Conservation (phyloP, 1,140 invertebrate genomes). For the Trissolcus basalis region DNA sequence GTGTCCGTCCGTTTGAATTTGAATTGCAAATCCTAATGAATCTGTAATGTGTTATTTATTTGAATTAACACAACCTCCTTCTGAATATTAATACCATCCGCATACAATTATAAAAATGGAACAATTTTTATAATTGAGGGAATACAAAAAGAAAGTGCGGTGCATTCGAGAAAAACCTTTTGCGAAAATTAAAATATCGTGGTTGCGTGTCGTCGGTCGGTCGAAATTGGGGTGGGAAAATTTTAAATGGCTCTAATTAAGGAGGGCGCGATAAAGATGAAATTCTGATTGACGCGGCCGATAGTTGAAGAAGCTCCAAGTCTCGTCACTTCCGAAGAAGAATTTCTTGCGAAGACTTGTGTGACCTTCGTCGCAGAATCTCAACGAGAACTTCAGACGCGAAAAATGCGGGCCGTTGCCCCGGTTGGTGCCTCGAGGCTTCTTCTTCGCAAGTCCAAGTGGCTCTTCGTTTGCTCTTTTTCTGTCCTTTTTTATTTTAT, state of each 20-base stretch:
- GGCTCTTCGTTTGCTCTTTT: slow-evolving; percentile 44
- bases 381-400: slow-evolving; percentile 58
- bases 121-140: no score
- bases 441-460: slow-evolving; percentile 51
- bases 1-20: no score
- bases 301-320: slow-evolving; percentile 23
- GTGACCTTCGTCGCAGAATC: slow-evolving; percentile 61
- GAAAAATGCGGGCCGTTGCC: slow-evolving; percentile 61
- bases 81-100: no score
- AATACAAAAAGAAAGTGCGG: no score
- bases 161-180: no score
- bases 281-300: slow-evolving; percentile 34
- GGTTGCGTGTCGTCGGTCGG: no score
- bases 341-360: slow-evolving; percentile 45
- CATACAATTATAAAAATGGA: no score
- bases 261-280: slow-evolving; percentile 27
- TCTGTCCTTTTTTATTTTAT: slow-evolving; percentile 44
- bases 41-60: no score
- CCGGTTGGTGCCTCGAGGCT: slow-evolving; percentile 49
- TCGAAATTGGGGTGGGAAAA: no score
- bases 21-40: no score
- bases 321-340: slow-evolving; percentile 53
- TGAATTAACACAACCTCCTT: no score
- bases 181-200: no score
- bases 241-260: slow-evolving; percentile 34